phyloP scores from a whole-genome alignment of 2,113 vertebrate species.

The Nymphicus hollandicus region DNA sequence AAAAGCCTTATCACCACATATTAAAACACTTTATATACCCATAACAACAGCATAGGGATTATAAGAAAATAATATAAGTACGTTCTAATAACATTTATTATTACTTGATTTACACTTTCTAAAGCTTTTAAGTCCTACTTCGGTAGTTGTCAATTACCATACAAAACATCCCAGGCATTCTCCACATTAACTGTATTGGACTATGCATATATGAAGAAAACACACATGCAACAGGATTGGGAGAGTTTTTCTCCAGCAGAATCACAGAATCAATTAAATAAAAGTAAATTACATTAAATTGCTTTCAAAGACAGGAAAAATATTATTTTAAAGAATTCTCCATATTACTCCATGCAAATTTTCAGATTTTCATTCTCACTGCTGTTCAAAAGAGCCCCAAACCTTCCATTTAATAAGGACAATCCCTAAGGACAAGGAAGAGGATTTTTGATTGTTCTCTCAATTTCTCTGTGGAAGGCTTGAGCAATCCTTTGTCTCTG shows the following conservation, averaged over 20 bases:
- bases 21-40: not conserved
- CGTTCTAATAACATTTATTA: not conserved
- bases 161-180: not conserved
- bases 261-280: not conserved
- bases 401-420: not conserved
- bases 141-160: not conserved
- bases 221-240: not conserved
- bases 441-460: not conserved
- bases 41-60: not conserved
- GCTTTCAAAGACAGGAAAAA: not conserved
- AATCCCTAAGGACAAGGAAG: not conserved
- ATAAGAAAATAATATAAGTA: not conserved
- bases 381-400: not conserved
- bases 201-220: not conserved
- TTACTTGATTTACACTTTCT: not conserved
- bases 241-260: not conserved
- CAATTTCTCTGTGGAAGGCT: not conserved
- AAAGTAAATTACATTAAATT: not conserved
- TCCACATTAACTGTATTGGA: not conserved
- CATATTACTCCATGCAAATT: not conserved
- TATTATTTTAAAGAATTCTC: not conserved
- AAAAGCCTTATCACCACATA: not conserved
- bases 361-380: not conserved
- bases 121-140: not conserved
- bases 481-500: not conserved